Base-by-base conservation (phyloP, 2,797 vertebrate species). In the Sardinella longiceps region DNA sequence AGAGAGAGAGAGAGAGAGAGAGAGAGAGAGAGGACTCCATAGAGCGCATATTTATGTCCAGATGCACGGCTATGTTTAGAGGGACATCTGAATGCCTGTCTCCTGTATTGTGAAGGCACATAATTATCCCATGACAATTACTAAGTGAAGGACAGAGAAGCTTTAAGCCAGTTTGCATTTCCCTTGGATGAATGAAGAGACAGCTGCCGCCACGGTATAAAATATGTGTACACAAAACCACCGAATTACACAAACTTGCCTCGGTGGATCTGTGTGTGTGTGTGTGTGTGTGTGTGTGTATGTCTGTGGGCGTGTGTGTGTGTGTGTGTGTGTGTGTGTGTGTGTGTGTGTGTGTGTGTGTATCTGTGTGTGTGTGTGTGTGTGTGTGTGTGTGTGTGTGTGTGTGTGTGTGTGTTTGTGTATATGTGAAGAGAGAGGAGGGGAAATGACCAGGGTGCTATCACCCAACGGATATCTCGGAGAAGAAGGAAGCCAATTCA, bases 401-500 rank as follows among this genome's bases (percentile, higher is more conserved):
- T 20, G 18, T 51, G 50, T 20, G 18, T 51, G 50, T 51, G 50
- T 51, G 50, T 51, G 50, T 20, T 2, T 15, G 50, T 51, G 50
- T 51, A 15, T 51, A 15, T 18, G 1, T 51, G 51, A 23, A 20
- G 51, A 18, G 0, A 53, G 51, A 53, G 51, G 18, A 53, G 66
- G 63, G 84, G 74, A 80, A 56, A 82, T 3, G 58, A 66, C 37
- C 80, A 74, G 48, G 84, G 63, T 80, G 48, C 66, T 84, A 81
- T 88, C 80, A 85, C 85, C 63, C 80, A 37, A 39, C 51, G 28
- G 37, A 50, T 86, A 50, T 80, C 51, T 53, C 37, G 9, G 66
- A 33, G 28, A 51, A 58, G 23, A 84, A 85, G 82, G 46, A 80
- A 60, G 80, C 25, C 82, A 82, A 83, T 84, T 77, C 63, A 85